Conservation (phyloP, 1,140 invertebrate genomes). For the Musca domestica region DNA sequence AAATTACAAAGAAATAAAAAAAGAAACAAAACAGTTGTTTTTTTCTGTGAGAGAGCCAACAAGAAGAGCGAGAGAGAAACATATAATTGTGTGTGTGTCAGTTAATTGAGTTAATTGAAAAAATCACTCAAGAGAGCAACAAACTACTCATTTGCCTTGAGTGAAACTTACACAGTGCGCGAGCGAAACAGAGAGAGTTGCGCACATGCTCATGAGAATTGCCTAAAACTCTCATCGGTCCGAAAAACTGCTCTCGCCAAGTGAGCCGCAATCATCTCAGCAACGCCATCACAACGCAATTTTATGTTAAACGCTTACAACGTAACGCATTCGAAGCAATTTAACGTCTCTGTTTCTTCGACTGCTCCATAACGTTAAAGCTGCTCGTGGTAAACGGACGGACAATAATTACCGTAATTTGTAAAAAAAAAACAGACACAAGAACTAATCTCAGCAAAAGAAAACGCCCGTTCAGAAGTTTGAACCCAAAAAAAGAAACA, state of each 20-base stretch:
- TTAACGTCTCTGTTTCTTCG: slow-evolving; percentile 3
- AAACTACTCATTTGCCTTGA: background rate
- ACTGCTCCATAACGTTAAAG: slow-evolving; percentile 35
- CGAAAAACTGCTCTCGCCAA: background rate
- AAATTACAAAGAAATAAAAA: background rate
- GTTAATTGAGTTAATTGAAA: background rate
- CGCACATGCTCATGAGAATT: background rate
- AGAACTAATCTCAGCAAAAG: background rate
- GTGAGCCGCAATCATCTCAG: too few relatives aligned
- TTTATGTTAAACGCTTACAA: slow-evolving; percentile 22
- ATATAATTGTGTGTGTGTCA: background rate
- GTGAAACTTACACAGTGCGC: background rate
- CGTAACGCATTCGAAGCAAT: slow-evolving; percentile 14
- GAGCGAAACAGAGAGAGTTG: background rate
- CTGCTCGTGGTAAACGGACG: slow-evolving; percentile 40
- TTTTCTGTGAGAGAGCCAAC: background rate
- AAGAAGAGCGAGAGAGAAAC: background rate
- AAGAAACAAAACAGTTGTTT: background rate
- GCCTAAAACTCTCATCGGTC: background rate
- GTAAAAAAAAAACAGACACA: slow-evolving; percentile 18
- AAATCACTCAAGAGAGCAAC: slow-evolving; percentile 1
- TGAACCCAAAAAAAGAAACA: background rate
- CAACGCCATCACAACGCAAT: slow-evolving; percentile 16
- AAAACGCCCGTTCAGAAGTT: background rate
- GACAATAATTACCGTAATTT: slow-evolving; percentile 7